Conservation (phyloP, 2,888 invertebrate species). For the Hydropsyche betteni region DNA sequence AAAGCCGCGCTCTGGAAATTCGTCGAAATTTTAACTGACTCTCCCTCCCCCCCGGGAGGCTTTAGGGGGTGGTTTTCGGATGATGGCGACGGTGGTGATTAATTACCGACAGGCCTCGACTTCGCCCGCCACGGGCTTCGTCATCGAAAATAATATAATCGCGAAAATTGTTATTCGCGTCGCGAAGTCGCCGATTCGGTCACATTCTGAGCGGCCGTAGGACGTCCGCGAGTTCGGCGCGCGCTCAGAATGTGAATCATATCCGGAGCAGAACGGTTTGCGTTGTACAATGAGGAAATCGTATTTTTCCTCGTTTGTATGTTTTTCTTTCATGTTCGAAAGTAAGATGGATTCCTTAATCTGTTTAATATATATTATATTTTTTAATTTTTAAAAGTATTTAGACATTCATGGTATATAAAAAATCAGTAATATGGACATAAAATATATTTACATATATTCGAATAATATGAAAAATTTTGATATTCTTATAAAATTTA, state of each 20-base stretch:
- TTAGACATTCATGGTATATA: too few species aligned
- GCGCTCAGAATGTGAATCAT: not conserved
- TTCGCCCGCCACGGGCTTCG: conserved; percentile 2
- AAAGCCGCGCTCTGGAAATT: not conserved
- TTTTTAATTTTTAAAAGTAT: too few species aligned
- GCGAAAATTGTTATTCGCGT: conserved; percentile 9
- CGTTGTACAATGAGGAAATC: too few species aligned
- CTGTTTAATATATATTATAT: too few species aligned
- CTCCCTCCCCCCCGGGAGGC: not conserved
- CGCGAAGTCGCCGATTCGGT: not conserved
- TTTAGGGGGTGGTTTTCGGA: not conserved
- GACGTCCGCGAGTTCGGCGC: not conserved
- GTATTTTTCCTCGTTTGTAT: too few species aligned
- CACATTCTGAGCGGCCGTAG: not conserved
- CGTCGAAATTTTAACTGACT: not conserved
- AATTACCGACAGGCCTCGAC: conserved; percentile 22
- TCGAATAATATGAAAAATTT: too few species aligned
- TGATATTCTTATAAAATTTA: too few species aligned
- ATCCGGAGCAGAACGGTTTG: not conserved
- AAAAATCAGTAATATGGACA: too few species aligned
- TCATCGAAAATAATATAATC: conserved; percentile 21
- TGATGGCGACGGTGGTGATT: conserved; percentile 14
- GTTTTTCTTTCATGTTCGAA: too few species aligned
- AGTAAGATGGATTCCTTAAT: too few species aligned
- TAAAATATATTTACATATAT: too few species aligned